phyloP scores from a whole-genome alignment of 2,797 vertebrate genomes.

The Micromesistius poutassou region DNA sequence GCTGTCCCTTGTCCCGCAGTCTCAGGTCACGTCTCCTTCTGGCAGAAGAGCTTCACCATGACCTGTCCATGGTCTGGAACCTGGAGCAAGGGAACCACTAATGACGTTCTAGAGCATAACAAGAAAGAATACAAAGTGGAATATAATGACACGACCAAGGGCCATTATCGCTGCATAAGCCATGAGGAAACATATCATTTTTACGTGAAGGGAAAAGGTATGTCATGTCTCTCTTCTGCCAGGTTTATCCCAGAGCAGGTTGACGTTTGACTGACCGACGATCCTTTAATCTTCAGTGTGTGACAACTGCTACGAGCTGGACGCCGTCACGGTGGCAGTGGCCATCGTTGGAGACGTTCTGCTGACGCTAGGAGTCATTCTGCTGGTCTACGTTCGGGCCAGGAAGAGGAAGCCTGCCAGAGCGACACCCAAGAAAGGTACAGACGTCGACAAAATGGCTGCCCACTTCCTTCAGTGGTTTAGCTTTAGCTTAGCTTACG shows the following conservation, averaged over 20 bases:
- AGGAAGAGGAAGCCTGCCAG: slow-evolving; percentile 32
- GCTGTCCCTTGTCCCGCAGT: background rate
- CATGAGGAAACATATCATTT: accelerated
- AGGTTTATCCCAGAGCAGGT: background rate
- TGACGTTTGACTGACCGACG: accelerated
- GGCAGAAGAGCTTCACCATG: accelerated
- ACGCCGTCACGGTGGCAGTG: accelerated
- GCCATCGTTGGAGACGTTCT: slow-evolving; percentile 34
- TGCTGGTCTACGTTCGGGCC: slow-evolving; percentile 42
- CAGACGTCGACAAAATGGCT: background rate
- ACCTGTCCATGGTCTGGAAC: slow-evolving; percentile 33
- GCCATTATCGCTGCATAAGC: slow-evolving; percentile 14
- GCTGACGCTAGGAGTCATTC: slow-evolving; percentile 40
- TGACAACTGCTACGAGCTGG: slow-evolving; percentile 57
- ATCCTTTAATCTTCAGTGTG: slow-evolving; percentile 50
- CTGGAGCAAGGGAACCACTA: accelerated
- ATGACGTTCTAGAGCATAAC: accelerated
- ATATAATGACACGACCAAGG: background rate
- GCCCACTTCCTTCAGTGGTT: background rate
- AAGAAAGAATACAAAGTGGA: accelerated
- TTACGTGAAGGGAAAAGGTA: slow-evolving; percentile 61
- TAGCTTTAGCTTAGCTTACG: background rate
- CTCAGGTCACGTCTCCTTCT: accelerated
- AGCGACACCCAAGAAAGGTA: background rate
- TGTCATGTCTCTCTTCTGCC: slow-evolving; percentile 26